Percentiles rank a stretch among this genome's conserved stretches.
These are phyloP conservation scores for Scomber colias DNA, from an alignment of 2,113 vertebrate species.

Conservation along the genomic window DNA sequence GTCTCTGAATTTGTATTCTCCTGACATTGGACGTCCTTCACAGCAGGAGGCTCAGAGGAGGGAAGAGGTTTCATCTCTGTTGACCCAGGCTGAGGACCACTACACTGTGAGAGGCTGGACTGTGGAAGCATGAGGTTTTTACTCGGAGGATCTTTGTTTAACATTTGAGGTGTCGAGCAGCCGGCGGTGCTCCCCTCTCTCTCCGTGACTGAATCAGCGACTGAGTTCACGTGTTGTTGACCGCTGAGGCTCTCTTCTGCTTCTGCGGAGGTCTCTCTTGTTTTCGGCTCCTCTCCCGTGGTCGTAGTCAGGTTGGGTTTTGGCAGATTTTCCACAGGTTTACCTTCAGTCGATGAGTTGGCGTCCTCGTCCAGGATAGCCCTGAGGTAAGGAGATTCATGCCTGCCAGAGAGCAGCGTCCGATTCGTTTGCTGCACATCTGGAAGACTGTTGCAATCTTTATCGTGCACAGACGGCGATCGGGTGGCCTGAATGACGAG, in stretches of 20 bases:
- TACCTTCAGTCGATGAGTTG: conserved; percentile 86
- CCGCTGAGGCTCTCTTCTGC: conserved; percentile 76
- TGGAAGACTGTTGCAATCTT: conserved; percentile 86
- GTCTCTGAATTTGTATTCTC: conserved; percentile 51
- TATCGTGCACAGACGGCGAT: conserved; percentile 91
- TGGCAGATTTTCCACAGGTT: conserved; percentile 82
- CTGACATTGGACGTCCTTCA: conserved; percentile 51
- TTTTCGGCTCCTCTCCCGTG: conserved; percentile 81
- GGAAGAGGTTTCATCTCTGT: conserved; percentile 58
- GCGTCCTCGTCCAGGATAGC: conserved; percentile 91
- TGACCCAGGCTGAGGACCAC: conserved; percentile 39
- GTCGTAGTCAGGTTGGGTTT: conserved; percentile 81
- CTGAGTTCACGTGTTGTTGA: conserved; percentile 74
- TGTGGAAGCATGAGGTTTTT: conserved; percentile 67
- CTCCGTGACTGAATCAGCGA: conserved; percentile 73
- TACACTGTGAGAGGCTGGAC: conserved; percentile 66
- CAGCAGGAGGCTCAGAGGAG: conserved; percentile 44
- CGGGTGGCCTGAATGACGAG: conserved; percentile 90
- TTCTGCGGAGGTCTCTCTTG: conserved; percentile 78
- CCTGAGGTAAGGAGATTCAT: conserved; percentile 88
- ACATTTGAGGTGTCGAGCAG: conserved; percentile 70
- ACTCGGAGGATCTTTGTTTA: conserved; percentile 73
- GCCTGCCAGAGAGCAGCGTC: conserved; percentile 78
- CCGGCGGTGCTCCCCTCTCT: conserved; percentile 77
- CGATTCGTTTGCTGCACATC: conserved; percentile 87